Base-by-base conservation (phyloP, 2,888 invertebrate genomes). In the Carterocephalus palaemon region DNA sequence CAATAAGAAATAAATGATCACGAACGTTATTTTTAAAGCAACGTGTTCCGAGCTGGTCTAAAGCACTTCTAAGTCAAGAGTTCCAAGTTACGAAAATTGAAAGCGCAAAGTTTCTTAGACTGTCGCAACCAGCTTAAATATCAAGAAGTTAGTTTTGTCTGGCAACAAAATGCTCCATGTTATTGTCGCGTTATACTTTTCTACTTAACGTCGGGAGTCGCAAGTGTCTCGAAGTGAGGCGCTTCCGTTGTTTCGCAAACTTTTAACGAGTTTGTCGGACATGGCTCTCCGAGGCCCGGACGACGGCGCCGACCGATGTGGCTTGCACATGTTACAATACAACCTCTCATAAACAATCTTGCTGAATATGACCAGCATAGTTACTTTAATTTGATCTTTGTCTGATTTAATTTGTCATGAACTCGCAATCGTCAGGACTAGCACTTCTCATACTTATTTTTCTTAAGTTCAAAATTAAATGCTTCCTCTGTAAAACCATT, bases 211-310 rank as follows among this genome's bases (percentile, higher is more conserved):
- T 75, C 75, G 62, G 55, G 62, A 72, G 73, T 73, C 68, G 75
- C 82, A 77, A 81, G 82, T 82, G 81, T 83, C 81, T 78, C 64
- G 65, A 69, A 76, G 77, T 75, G 72, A 65, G 62, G 63, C 68
- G 73, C 73, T 75, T 73, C 72, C 75, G 82, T 81, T 83, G 83
- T 82, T 79, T 78, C 74, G 57, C 73, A 67, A 84, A 85, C 75
- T 85, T 85, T 85, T 85, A 85, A 85, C 85, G 85, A 85, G 85
- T 85, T 85, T 83, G 84, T 80, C 70, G 84, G 85, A 82, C 84
- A 77, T 65, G 70, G 63, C 64, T 69, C 61, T 67, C 62, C 60
- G 65, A 54, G 57, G 57, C 60, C 61, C 58, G 51, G 60, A 59
- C n/a, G n/a, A 64, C 61, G 70, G 50, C 62, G 64, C 58, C 67